These are phyloP conservation scores for Hydropsyche tenuis DNA, from an alignment of 1,140 invertebrate species.

Conservation along the genomic window DNA sequence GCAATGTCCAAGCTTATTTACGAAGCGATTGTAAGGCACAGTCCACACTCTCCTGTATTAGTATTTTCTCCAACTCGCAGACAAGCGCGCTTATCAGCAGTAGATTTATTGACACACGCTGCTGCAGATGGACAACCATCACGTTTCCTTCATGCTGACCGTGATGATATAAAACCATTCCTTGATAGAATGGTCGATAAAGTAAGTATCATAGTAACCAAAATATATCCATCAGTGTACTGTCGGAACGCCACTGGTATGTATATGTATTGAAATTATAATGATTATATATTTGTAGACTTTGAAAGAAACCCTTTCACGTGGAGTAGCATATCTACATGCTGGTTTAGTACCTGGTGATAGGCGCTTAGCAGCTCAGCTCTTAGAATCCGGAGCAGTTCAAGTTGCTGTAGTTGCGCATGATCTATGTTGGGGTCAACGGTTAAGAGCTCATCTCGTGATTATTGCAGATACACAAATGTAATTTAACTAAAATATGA, in stretches of 20 bases:
- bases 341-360: conserved; percentile 89
- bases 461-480: conserved; percentile 97
- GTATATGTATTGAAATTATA: not conserved
- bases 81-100: conserved; percentile 91
- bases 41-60: conserved; percentile 87
- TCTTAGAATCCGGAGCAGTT: conserved; percentile 92
- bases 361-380: conserved; percentile 86
- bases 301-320: conserved; percentile 82
- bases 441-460: conserved; percentile 88
- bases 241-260: no score
- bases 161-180: conserved; percentile 87
- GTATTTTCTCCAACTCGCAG: conserved; percentile 97
- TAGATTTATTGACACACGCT: conserved; percentile 93
- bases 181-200: conserved; percentile 87
- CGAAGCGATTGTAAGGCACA: conserved; percentile 89
- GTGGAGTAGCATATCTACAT: conserved; percentile 97
- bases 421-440: conserved; percentile 91
- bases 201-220: conserved; percentile 55
- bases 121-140: conserved; percentile 85
- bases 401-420: conserved; percentile 92
- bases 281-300: conserved; percentile 61
- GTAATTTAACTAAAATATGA: conserved; percentile 47
- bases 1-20: conserved; percentile 99
- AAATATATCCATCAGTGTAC: not conserved
- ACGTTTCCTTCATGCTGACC: conserved; percentile 87